Evolutionary conservation across 2,113 vertebrate species (phyloP), one percentile per base, ranked within the genome.

Genomic region (Percopsis transmontana): DNA sequence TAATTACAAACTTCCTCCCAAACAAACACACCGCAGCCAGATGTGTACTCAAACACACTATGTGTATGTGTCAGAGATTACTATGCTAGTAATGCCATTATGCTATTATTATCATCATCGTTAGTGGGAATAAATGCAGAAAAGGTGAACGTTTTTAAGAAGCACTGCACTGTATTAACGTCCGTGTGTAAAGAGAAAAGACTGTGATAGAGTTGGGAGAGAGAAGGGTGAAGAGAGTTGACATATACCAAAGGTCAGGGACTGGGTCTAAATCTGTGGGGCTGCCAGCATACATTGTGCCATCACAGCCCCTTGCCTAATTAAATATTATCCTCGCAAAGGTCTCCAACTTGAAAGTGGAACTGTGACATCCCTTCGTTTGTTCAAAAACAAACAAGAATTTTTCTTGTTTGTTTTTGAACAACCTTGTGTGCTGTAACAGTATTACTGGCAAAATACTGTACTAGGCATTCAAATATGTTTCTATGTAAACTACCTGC

Each of bases 1-100:
- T 82, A 79, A 85, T 87, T 82, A 82, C 81, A 69, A 68, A 42
- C 66, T 79, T 64, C 40, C 50, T 65, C 64, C 65, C 61, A 68
- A 77, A 80, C 65, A 61, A 55, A 51, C 57, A 50, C 51, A 44
- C 48, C 18, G 64, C 60, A 4, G 55, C 67, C 72, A 68, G 81
- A 54, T 23, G 60, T 64, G 65, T 64, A 21, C 75, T 70, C 61
- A 72, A 84, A 81, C 53, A 72, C 58, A 64, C 62, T 66, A 18
- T 66, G 47, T 65, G 24, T 51, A 55, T 23, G 64, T 60, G 48
- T 57, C 44, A 56, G 42, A 2, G 20, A 58, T 21, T 33, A 33
- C 27, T 33, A 33, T 1, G 27, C 27, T 33, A 33, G 5, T 33
- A 33, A 4, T 33, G 27, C 8, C 27, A 33, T 7, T 33, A 4